Conservation (phyloP, 2,113 vertebrate species). For the Aepyceros melampus region DNA sequence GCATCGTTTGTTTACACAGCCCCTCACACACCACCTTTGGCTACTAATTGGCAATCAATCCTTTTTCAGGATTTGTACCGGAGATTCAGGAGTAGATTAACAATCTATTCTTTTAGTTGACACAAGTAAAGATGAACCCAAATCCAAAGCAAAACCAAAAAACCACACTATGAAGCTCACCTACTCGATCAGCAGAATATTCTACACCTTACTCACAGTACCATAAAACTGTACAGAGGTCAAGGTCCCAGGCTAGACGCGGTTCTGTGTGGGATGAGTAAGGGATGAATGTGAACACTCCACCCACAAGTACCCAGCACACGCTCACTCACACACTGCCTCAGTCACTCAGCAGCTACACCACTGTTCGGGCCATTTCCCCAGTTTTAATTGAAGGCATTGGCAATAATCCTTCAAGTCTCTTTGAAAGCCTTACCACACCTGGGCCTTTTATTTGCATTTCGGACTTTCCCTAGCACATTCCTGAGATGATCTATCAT, state of each 20-base stretch:
- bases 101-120: constrained; percentile 27
- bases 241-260: not conserved
- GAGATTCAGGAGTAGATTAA: not conserved
- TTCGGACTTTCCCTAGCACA: not conserved
- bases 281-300: not conserved
- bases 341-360: not conserved
- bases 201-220: not conserved
- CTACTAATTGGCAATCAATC: constrained; percentile 42
- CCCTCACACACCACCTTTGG: constrained; percentile 19
- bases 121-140: constrained; percentile 54
- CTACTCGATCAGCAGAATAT: not conserved
- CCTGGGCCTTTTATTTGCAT: not conserved
- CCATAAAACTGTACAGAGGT: not conserved
- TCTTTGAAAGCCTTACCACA: not conserved
- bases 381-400: not conserved
- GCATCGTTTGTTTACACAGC: not conserved
- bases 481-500: not conserved
- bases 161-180: not conserved
- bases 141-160: not conserved
- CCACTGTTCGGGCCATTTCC: not conserved
- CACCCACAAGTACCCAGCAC: not conserved
- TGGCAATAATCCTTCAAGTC: not conserved
- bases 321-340: not conserved
- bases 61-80: not conserved
- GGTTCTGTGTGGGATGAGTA: not conserved